Conservation (phyloP, 2,888 invertebrate species). For the Parnassius mnemosyne region DNA sequence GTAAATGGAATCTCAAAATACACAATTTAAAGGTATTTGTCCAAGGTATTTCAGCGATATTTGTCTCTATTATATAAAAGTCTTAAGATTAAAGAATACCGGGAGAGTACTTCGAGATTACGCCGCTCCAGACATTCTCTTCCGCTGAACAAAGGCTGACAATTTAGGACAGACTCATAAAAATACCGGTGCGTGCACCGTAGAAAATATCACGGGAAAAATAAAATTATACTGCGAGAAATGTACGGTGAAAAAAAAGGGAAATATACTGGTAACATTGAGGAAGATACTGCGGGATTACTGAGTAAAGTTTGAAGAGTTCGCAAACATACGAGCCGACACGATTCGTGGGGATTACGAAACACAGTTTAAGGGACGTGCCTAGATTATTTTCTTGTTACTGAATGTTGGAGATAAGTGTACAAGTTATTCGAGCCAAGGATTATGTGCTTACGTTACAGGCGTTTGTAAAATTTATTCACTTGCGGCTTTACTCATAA, state of each 20-base stretch:
- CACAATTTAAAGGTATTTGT: not conserved
- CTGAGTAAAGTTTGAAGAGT: constrained; percentile 12
- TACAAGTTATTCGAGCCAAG: constrained; percentile 11
- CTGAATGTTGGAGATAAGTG: constrained; percentile 14
- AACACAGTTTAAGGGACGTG: constrained; percentile 18
- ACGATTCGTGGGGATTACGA: constrained; percentile 17
- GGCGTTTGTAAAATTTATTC: not conserved
- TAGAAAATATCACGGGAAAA: constrained; percentile 13
- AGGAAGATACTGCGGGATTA: constrained; percentile 2
- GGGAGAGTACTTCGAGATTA: constrained; percentile 13
- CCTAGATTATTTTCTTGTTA: constrained; percentile 18
- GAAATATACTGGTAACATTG: constrained; percentile 10
- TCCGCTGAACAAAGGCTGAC: constrained; percentile 17
- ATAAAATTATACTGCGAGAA: not conserved
- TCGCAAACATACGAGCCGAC: constrained; percentile 10
- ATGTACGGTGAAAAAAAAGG: constrained; percentile 9
- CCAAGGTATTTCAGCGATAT: constrained; percentile 2
- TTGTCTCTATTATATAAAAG: constrained; percentile 3
- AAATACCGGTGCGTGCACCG: constrained; percentile 16
- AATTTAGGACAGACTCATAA: constrained; percentile 21
- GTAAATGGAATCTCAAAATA: too few relatives aligned
- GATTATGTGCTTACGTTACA: constrained; percentile 5
- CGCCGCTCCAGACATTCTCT: constrained; percentile 15
- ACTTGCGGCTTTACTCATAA: too few relatives aligned
- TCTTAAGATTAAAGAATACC: constrained; percentile 11